Evolutionary conservation across 2,113 vertebrate genomes (phyloP).

Genomic region (Isichthys henryi): DNA sequence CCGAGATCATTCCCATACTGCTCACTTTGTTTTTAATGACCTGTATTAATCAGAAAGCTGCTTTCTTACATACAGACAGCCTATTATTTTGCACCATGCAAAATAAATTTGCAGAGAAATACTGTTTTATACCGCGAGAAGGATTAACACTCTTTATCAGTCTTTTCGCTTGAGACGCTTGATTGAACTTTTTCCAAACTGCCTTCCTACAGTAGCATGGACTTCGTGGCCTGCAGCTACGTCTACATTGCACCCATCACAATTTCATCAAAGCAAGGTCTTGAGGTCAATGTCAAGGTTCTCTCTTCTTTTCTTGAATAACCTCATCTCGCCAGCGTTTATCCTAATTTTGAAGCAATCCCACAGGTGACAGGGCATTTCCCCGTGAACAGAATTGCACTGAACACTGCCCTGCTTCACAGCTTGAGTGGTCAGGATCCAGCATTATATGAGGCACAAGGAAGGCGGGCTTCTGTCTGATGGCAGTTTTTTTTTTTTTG

Average conservation of each 20-base stretch:
- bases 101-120: background rate
- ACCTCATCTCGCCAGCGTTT: background rate
- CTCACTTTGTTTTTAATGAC: slow-evolving; percentile 25
- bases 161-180: background rate
- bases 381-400: background rate
- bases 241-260: background rate
- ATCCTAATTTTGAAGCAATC: background rate
- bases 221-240: background rate
- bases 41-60: slow-evolving; percentile 16
- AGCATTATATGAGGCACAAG: background rate
- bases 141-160: background rate
- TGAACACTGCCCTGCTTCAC: background rate
- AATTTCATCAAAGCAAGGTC: background rate
- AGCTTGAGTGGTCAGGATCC: background rate
- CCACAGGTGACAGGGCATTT: background rate
- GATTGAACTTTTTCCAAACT: background rate
- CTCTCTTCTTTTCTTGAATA: background rate
- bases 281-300: background rate
- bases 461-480: background rate
- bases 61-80: slow-evolving; percentile 27
- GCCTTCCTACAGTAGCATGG: background rate
- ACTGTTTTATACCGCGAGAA: background rate
- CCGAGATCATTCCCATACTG: slow-evolving; percentile 23
- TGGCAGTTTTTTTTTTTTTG: background rate
- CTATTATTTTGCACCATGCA: slow-evolving; percentile 14